Evolutionary conservation across 1,140 invertebrate genomes (phyloP), one percentile per base, ranked within the genome.

Genomic region (Drosophila sp.): DNA sequence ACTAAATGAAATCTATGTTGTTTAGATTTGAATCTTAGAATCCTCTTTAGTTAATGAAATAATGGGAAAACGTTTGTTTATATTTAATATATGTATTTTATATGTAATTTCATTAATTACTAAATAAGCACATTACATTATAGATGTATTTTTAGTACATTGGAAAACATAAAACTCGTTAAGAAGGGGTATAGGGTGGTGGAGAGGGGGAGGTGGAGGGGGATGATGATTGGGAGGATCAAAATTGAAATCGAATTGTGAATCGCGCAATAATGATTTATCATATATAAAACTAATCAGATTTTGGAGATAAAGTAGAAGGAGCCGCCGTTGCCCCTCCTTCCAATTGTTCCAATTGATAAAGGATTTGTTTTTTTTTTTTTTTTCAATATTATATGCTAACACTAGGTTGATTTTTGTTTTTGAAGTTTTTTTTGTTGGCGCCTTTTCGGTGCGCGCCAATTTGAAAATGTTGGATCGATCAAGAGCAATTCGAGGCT

Each of bases 101-200:
- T 72, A 76, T 72, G 56, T 57, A 76, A 72, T 62, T 76, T 70
- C 65, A 61, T 72, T 76, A 76, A 50, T 50, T 61, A 72, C 73
- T 76, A 76, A 61, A 72, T 76, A 72, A 76, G 73, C 73, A 76
- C 44, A 50, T 50, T 50, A 50, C 25, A 50, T 50, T 50, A 65
- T 76, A 64, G 55, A 64, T 72, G 70, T 66, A 50, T 71, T 72
- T 73, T 65, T 33, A 72, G 61, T 73, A 68, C 47, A 50, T 50
- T 50, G 44, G 44, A 50, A 50, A 50, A 50, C 44, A 50, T 50
- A 50, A 50, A 50, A 50, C 44, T 50, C 23, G 44, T 50, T 50
- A 50, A 50, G 44, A 17, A n/a, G 17, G 10, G 41, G n/a, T 3
- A 7, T 23, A 23, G 44, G 25, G 17, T 6, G 44, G 6, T 1